Evolutionary conservation across 2,113 vertebrate species (phyloP), one percentile per base, ranked within the genome.

Genomic region (Myrmophylax atrothorax): DNA sequence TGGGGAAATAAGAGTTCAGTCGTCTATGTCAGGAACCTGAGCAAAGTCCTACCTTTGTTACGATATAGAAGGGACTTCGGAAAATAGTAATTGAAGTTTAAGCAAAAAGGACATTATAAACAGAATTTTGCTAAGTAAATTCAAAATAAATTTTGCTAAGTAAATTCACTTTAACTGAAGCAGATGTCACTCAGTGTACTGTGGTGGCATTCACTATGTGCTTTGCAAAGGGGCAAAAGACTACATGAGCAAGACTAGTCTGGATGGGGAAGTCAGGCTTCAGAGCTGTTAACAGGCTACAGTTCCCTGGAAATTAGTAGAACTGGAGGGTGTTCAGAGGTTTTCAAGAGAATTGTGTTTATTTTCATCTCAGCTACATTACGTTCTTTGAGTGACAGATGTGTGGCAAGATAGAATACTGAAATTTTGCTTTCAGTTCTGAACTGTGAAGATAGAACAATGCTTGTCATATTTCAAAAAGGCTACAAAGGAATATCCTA

Each of bases 401-500:
- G 78, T 44, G 50, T 86, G 68, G 68, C 83, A 93, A 96, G 77
- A 91, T 5, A 81, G 52, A 64, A 33, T 53, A 72, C 25, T 86
- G 80, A 93, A 94, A 87, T 94, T 77, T 93, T 91, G 25, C 88
- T 84, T 86, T 40, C 60, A 58, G 47, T 94, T 88, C 72, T 93
- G 73, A 88, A 37, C 52, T 72, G 72, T 7, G 4, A 86, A 83
- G 85, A 77, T 38, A 77, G 85, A 95, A 96, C 68, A 96, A 96
- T 88, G 56, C 75, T 72, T 95, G 85, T 88, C 79, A 87, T 73
- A 87, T 90, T 88, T 93, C 64, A 94, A 84, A 94, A 77, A 70
- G 9, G 40, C 68, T 90, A 75, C 85, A 95, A 96, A 96, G 69
- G 37, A 87, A 92, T 93, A 94, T 38, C 73, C 60, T 93, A 92